These are phyloP conservation scores for Danio choprae DNA, from an alignment of 2,797 vertebrate species.

Conservation along the genomic window DNA sequence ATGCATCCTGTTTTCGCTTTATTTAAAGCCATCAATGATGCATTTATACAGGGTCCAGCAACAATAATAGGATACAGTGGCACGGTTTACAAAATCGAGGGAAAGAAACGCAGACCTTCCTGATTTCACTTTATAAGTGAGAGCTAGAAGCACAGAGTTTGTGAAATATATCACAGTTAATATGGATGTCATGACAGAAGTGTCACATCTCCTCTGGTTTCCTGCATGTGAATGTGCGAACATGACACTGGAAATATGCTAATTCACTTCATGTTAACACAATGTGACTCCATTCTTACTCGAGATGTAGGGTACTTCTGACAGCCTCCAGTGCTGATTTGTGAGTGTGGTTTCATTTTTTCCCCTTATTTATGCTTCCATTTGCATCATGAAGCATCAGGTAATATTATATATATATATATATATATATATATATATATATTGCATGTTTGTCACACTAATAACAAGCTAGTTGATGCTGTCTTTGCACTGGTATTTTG, in stretches of 20 bases:
- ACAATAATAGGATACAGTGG: constrained; percentile 2
- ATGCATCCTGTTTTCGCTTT: no score
- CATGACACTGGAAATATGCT: constrained; percentile 46
- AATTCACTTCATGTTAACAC: constrained; percentile 53
- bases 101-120: constrained; percentile 28
- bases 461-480: no score
- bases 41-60: constrained; percentile 43
- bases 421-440: no score
- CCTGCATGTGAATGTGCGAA: constrained; percentile 22
- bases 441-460: no score
- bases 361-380: no score
- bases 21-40: neutral
- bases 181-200: constrained; percentile 41
- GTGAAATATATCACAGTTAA: constrained; percentile 34
- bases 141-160: neutral
- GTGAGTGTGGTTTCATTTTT: no score
- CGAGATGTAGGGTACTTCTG: constrained; percentile 18
- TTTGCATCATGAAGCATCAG: neutral
- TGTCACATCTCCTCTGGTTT: constrained; percentile 45
- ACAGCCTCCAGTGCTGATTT: constrained; percentile 28
- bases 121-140: constrained; percentile 1
- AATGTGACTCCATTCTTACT: constrained; percentile 40
- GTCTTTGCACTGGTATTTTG: no score
- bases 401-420: no score
- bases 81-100: constrained; percentile 22